These are phyloP conservation scores for Tragulus kanchil DNA, from an alignment of 2,113 vertebrate species.

Conservation along the genomic window DNA sequence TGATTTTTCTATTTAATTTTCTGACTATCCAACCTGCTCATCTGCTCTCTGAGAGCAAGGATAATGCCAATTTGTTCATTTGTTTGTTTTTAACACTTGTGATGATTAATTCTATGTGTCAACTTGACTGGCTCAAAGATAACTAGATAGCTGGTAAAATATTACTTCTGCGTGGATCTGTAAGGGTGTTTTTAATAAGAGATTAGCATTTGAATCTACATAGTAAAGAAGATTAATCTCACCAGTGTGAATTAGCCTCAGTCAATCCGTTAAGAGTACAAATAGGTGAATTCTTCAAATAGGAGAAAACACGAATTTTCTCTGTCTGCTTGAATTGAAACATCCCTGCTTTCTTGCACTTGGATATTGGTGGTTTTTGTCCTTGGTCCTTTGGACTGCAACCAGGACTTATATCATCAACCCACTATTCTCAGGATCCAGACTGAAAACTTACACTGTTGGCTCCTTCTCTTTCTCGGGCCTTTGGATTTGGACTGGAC, in stretches of 20 bases:
- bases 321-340: not conserved
- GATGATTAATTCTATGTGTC: not conserved
- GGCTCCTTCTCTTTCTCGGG: not conserved
- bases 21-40: not conserved
- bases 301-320: not conserved
- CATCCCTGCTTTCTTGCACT: not conserved
- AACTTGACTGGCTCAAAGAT: not conserved
- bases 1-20: slow-evolving; percentile 13
- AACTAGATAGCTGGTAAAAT: not conserved
- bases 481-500: not conserved
- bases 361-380: not conserved
- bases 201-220: not conserved
- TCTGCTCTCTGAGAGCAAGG: not conserved
- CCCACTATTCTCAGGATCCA: not conserved
- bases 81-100: not conserved
- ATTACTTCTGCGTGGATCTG: not conserved
- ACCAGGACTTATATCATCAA: not conserved
- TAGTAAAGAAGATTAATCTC: not conserved
- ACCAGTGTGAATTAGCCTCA: not conserved
- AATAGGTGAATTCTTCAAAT: not conserved
- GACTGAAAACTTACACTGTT: not conserved
- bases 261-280: not conserved
- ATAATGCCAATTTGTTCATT: not conserved
- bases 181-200: not conserved
- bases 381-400: not conserved